Evolutionary conservation across 2,797 vertebrate species (phyloP).

Genomic region (Heliangelus exortis): DNA sequence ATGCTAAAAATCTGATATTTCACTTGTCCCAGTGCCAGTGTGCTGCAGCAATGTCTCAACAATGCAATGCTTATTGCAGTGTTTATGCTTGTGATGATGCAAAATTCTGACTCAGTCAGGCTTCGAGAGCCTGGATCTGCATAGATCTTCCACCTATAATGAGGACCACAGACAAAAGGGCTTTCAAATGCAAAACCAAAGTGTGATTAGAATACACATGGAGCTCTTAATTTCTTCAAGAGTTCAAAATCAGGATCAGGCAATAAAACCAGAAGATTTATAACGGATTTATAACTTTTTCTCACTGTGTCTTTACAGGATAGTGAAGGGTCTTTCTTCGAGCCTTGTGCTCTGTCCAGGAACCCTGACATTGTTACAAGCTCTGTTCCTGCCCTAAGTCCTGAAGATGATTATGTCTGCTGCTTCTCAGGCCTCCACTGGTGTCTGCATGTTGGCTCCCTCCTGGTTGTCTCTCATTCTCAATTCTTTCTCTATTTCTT

Average conservation of each 20-base stretch:
- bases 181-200: not conserved
- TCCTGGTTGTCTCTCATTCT: not conserved
- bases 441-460: not conserved
- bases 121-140: not conserved
- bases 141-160: not conserved
- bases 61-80: not conserved
- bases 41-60: not conserved
- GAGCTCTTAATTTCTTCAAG: not conserved
- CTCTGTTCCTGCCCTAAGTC: not conserved
- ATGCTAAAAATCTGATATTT: not conserved
- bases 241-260: not conserved
- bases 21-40: not conserved
- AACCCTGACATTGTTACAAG: not conserved
- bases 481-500: not conserved
- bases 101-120: not conserved
- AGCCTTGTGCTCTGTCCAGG: not conserved
- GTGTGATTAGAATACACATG: not conserved
- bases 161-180: not conserved
- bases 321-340: not conserved
- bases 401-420: constrained; percentile 7
- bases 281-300: not conserved
- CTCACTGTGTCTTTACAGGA: not conserved
- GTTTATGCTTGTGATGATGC: not conserved
- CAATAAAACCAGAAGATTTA: not conserved
- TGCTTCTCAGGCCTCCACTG: not conserved